Evolutionary conservation across 2,113 vertebrate genomes (phyloP).

Genomic region (Scalopus aquaticus): DNA sequence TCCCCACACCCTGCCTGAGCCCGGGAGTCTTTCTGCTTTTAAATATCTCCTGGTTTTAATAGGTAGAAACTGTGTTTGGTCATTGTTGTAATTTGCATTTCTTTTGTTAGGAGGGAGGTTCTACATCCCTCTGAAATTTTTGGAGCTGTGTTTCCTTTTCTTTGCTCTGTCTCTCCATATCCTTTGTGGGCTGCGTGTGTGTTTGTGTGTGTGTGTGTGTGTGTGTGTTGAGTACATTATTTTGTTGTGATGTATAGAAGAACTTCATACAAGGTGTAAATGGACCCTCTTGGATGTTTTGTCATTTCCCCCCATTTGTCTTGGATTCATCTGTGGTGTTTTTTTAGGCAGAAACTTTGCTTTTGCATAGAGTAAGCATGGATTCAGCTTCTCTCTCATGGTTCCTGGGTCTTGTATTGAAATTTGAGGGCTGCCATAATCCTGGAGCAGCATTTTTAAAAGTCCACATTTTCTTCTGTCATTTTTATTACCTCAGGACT

Average conservation of each 20-base stretch:
- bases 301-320: neutral
- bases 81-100: neutral
- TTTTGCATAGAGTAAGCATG: neutral
- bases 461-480: neutral
- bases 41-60: neutral
- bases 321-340: neutral
- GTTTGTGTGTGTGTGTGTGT: neutral
- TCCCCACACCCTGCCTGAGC: neutral
- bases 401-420: conserved; percentile 9
- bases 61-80: neutral
- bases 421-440: too few species aligned
- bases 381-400: neutral
- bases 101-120: neutral
- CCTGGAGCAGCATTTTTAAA: neutral
- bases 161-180: neutral
- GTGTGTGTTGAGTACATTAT: neutral
- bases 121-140: neutral
- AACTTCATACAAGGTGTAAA: neutral
- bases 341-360: neutral
- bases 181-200: neutral
- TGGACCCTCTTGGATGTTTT: neutral
- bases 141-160: neutral
- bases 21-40: neutral
- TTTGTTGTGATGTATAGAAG: neutral
- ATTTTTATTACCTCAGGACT: neutral